Percentiles rank a stretch among this genome's conserved stretches.
Evolutionary conservation across 2,888 invertebrate genomes (phyloP).

Genomic region (Stenodera caucasica): DNA sequence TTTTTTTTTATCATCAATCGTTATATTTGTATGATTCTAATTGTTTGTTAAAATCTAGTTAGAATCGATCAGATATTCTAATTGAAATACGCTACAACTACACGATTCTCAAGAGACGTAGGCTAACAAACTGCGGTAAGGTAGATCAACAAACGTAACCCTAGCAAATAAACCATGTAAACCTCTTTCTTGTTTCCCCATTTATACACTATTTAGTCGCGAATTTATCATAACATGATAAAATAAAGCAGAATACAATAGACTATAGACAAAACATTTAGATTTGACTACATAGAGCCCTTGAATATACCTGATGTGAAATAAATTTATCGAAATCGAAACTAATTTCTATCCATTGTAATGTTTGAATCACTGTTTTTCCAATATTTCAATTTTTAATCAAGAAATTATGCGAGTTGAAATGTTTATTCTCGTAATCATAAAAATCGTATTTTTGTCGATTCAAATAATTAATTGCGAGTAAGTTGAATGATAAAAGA

Average conservation of each 20-base stretch:
- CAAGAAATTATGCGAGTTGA: too few relatives aligned
- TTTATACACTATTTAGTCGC: slow-evolving; percentile 38
- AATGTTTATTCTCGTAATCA: too few relatives aligned
- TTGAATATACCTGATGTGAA: too few relatives aligned
- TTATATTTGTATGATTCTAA: too few relatives aligned
- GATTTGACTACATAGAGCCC: slow-evolving; percentile 30
- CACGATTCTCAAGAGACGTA: slow-evolving; percentile 28
- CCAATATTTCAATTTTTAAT: too few relatives aligned
- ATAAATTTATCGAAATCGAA: too few relatives aligned
- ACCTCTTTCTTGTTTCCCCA: slow-evolving; percentile 36
- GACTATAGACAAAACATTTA: slow-evolving; percentile 40
- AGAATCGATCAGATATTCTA: neutral
- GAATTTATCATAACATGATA: slow-evolving; percentile 39
- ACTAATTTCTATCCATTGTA: too few relatives aligned
- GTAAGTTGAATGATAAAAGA: too few relatives aligned
- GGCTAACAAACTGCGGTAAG: slow-evolving; percentile 30
- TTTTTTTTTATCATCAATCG: too few relatives aligned
- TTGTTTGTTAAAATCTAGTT: neutral
- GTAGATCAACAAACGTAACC: slow-evolving; percentile 37
- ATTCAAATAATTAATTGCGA: too few relatives aligned
- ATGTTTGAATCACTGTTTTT: too few relatives aligned
- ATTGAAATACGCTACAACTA: slow-evolving; percentile 17
- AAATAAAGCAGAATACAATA: slow-evolving; percentile 42
- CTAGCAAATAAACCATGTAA: slow-evolving; percentile 36
- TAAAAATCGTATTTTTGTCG: too few relatives aligned